Base-by-base conservation (phyloP, 2,888 invertebrate genomes). In the Crioceris asparagi region DNA sequence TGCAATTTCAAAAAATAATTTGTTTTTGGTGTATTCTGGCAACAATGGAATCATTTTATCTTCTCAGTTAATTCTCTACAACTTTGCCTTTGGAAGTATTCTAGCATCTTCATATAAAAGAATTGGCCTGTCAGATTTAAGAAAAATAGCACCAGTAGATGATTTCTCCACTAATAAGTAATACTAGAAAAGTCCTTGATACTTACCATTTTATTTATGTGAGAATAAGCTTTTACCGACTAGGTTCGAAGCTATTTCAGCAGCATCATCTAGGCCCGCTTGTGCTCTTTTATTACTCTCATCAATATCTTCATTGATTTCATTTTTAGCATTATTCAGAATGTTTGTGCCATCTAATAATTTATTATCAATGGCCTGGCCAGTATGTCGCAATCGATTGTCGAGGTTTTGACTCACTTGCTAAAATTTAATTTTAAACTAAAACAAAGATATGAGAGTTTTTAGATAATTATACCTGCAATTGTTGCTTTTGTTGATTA, bases 231-330 rank as follows among this genome's bases (percentile, higher is more conserved):
- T 39, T 30, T 52, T 53, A 12, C 47, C 48, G 23, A 54, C 49
- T 38, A 55, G 39, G 39, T 47, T 46, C 15, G 45, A 38, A 3
- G 53, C 48, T 5, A 47, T 32, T 32, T 47, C 45, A 14, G 45
- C 40, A 2, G 43, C 40, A n/a, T 53, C 53, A 27, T 53, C 54
- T 1, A 54, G 35, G 16, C 51, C 53, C 14, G 51, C 51, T 32
- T 52, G 51, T 3, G 50, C 49, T 32, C 46, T 42, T 40, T 53
- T 52, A 23, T 51, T 53, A 11, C 38, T 38, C 36, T 53, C 53
- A 3, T 49, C 49, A 16, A 46, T 12, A 27, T 41, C 48, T 19
- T 50, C 42, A 15, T 21, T 36, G 21, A 46, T n/a, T n/a, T 45
- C 40, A 23, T 32, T 37, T 17, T 35, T 41, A 11, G 45, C 40